Base-by-base conservation (phyloP, 2,888 invertebrate species). In the Cinara cedri region DNA sequence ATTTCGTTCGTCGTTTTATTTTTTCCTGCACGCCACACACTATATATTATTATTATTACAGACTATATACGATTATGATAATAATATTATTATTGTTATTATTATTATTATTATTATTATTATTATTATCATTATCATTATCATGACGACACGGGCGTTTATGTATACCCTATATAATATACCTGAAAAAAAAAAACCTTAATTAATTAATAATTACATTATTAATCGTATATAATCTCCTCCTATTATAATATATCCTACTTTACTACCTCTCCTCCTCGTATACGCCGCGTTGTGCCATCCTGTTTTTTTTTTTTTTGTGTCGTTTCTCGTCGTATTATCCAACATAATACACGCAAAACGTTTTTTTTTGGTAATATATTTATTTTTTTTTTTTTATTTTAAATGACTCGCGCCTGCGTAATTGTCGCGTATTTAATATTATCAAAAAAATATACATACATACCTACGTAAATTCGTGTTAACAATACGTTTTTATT, bases 141-240 rank as follows among this genome's bases (percentile, higher is more conserved):
- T 46, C 44, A 55, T 24, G 55, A 71, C 21, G 21, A 42, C 21
- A 16, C 42, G n/a, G 44, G 44, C 57, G 55, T 57, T 24, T 3
- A 55, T 2, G 16, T 55, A 21, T 55, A 55, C n/a, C n/a, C n/a
- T n/a, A n/a, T n/a, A n/a, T n/a, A n/a, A n/a, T n/a, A n/a, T n/a
- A n/a, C n/a, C n/a, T n/a, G n/a, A n/a, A n/a, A n/a, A n/a, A 34
- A 34, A 34, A 34, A 34, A 24, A 26, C 16, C 14, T 16, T 68
- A n/a, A 68, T 68, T 51, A 34, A 13, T 14, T 51, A 10, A 19
- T 51, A n/a, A 49, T 34, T 11, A 49, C 44, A 55, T 42, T 14
- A 19, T 63, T 54, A 26, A 54, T 70, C 68, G 34, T 14, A 54
- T 14, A 51, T 21, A 44, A 34, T 42, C 63, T 63, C 63, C 42